Conservation (phyloP, 2,888 invertebrate genomes). For the Liposcelis brunnea region DNA sequence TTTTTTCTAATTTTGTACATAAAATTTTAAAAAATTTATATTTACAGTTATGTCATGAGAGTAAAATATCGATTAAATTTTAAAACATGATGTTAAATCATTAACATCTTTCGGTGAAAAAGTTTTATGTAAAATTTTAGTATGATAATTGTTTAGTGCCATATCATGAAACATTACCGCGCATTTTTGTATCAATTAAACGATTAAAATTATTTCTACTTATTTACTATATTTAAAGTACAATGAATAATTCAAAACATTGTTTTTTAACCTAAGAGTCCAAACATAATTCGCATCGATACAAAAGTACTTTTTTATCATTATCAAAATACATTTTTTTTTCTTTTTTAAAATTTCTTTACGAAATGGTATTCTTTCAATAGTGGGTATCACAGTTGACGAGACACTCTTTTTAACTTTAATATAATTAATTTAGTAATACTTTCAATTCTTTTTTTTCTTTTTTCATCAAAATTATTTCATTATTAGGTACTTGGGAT, state of each 20-base stretch:
- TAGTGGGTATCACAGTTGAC: slow-evolving; percentile 6
- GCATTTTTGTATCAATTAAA: slow-evolving; percentile 3
- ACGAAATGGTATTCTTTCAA: not conserved
- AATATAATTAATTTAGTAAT: too few species aligned
- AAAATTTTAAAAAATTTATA: too few species aligned
- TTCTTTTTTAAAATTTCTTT: not conserved
- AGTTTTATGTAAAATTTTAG: too few species aligned
- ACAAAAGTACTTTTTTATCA: not conserved
- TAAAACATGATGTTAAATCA: too few species aligned
- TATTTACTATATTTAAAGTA: not conserved
- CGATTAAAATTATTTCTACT: not conserved
- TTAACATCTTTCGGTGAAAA: too few species aligned
- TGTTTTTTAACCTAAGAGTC: too few species aligned
- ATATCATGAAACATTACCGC: slow-evolving; percentile 7
- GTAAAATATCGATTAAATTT: too few species aligned
- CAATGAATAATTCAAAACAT: not conserved
- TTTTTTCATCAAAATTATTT: too few species aligned
- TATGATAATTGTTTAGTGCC: slow-evolving; percentile 6
- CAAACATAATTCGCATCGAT: not conserved
- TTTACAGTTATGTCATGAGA: too few species aligned
- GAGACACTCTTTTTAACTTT: slow-evolving; percentile 6
- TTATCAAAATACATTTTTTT: not conserved
- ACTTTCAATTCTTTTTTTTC: too few species aligned
- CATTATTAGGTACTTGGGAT: too few species aligned
- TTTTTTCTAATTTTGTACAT: too few species aligned